Conservation (phyloP, 2,888 invertebrate species). For the Monochamus alternatus region DNA sequence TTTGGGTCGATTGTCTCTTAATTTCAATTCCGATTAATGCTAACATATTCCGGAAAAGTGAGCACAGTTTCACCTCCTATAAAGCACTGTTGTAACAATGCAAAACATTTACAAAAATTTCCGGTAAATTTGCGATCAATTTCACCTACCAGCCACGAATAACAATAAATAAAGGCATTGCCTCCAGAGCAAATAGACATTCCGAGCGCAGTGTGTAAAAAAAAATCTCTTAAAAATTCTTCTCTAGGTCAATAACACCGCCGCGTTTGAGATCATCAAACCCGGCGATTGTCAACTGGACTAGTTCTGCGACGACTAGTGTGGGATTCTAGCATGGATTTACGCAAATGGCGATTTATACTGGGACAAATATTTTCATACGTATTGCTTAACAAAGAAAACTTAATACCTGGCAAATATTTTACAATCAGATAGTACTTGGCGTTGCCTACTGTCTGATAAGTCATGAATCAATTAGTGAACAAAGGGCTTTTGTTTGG, state of each 20-base stretch:
- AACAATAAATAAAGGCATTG: conserved; percentile 35
- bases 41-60: not conserved
- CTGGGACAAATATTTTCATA: not conserved
- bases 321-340: conserved; percentile 14
- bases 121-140: conserved; percentile 6
- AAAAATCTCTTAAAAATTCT: conserved; percentile 40
- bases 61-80: not conserved
- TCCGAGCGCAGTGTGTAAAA: conserved; percentile 27
- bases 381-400: not conserved
- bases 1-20: not conserved
- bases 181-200: conserved; percentile 23
- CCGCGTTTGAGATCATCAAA: conserved; percentile 34
- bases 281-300: conserved; percentile 32
- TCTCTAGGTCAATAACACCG: conserved; percentile 40
- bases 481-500: no score
- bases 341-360: conserved; percentile 2
- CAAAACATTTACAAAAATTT: conserved; percentile 6
- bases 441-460: no score
- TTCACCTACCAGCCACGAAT: conserved; percentile 18
- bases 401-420: not conserved
- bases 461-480: no score
- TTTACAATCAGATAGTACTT: not conserved
- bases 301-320: conserved; percentile 10
- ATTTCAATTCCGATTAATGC: not conserved
- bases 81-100: not conserved